A percentile compares a stretch with the other conserved stretches of the same genome.
phyloP scores from a whole-genome alignment of 2,113 vertebrate species.

The Polypterus senegalus region DNA sequence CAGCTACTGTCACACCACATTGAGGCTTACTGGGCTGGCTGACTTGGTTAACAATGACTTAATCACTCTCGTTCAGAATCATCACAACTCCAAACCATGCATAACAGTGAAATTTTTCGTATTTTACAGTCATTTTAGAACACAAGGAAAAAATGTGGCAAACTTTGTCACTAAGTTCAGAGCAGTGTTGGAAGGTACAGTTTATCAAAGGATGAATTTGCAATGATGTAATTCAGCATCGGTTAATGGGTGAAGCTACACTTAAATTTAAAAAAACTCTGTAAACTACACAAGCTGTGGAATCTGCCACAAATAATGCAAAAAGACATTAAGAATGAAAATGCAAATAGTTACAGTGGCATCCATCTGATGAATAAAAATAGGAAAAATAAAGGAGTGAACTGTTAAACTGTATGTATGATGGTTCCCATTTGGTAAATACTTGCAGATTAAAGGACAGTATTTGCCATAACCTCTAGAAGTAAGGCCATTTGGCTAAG shows the following conservation, averaged over 20 bases:
- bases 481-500: too few relatives aligned
- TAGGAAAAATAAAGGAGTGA: too few relatives aligned
- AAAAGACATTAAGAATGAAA: too few relatives aligned
- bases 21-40: not conserved
- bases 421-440: too few relatives aligned
- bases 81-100: slow-evolving; percentile 6
- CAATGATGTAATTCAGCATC: slow-evolving; percentile 6
- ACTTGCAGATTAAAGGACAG: too few relatives aligned
- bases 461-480: too few relatives aligned
- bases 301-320: too few relatives aligned
- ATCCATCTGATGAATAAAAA: too few relatives aligned
- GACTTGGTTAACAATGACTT: not conserved
- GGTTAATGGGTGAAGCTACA: slow-evolving; percentile 6
- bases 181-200: slow-evolving; percentile 2
- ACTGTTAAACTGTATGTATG: too few relatives aligned
- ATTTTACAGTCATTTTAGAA: slow-evolving; percentile 11
- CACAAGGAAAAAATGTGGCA: slow-evolving; percentile 6
- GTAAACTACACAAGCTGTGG: too few relatives aligned
- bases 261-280: slow-evolving; percentile 9
- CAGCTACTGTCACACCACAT: too few relatives aligned
- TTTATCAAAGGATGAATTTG: slow-evolving; percentile 6
- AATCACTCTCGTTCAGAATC: not conserved
- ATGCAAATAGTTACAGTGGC: too few relatives aligned
- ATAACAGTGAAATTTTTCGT: slow-evolving; percentile 4
- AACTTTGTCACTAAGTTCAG: slow-evolving; percentile 4